phyloP scores from a whole-genome alignment of 2,797 vertebrate genomes.

The Acipenser oxyrinchus region DNA sequence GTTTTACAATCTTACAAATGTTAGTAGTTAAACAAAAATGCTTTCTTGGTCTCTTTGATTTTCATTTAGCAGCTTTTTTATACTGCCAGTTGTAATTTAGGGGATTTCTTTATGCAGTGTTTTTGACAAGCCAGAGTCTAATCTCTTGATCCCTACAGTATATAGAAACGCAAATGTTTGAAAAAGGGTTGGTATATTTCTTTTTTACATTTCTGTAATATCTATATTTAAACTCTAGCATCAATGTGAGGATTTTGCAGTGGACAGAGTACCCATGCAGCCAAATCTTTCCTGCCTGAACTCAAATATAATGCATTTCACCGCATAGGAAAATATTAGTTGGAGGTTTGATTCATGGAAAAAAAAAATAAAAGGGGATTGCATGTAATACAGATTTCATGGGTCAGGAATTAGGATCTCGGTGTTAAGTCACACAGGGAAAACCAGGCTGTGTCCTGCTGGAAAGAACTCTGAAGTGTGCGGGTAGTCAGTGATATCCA shows the following conservation, averaged over 20 bases:
- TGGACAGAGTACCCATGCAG: background rate
- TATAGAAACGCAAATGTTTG: no score
- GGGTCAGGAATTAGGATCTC: background rate
- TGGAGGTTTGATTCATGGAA: background rate
- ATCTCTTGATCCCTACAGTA: no score
- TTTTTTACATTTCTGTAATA: background rate
- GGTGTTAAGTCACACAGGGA: background rate
- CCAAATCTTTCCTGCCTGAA: background rate
- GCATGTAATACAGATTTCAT: no score
- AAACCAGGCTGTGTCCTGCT: background rate
- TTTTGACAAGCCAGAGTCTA: no score
- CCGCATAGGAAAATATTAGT: background rate
- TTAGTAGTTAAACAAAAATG: background rate
- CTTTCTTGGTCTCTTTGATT: background rate
- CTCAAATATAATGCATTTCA: background rate
- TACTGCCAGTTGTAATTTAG: no score
- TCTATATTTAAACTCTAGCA: slow-evolving; percentile 5
- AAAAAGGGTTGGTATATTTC: no score
- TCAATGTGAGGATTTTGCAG: background rate
- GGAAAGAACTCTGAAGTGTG: background rate
- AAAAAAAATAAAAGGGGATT: no score
- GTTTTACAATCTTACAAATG: background rate
- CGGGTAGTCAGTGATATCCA: background rate
- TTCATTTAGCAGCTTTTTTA: background rate
- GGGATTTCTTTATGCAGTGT: no score